A percentile compares a stretch with the other conserved stretches of the same genome.
Evolutionary conservation across 2,888 invertebrate species (phyloP).

Genomic region (Vandiemenella viatica): DNA sequence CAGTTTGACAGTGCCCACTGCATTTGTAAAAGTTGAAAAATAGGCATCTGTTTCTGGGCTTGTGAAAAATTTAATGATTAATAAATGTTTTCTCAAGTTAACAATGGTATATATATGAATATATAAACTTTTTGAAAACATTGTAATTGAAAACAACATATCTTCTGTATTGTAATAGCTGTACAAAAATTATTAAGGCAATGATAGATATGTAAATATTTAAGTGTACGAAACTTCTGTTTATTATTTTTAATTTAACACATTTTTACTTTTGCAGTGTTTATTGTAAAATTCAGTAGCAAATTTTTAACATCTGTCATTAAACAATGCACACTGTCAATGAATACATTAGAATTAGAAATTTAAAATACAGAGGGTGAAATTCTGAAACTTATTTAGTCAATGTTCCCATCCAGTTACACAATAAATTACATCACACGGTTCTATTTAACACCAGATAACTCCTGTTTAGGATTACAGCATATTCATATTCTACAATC

Average conservation of each 20-base stretch:
- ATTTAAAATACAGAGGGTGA: no score
- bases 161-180: constrained; percentile 10
- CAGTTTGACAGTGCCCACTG: constrained; percentile 17
- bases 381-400: no score
- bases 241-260: constrained; percentile 2
- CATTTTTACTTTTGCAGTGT: not conserved
- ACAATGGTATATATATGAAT: not conserved
- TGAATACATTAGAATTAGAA: no score
- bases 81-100: not conserved
- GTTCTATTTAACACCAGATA: no score
- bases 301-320: not conserved
- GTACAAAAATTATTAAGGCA: constrained; percentile 16
- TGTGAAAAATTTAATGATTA: not conserved
- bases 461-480: no score
- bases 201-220: constrained; percentile 18
- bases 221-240: constrained; percentile 13
- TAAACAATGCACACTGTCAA: not conserved
- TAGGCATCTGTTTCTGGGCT: constrained; percentile 14
- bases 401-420: no score
- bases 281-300: not conserved
- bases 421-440: no score
- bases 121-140: not conserved
- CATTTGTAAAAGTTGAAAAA: constrained; percentile 18
- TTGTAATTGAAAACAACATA: constrained; percentile 6
- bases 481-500: no score